phyloP scores from a whole-genome alignment of 1,140 invertebrate species.

The Monomorium pharaonis region DNA sequence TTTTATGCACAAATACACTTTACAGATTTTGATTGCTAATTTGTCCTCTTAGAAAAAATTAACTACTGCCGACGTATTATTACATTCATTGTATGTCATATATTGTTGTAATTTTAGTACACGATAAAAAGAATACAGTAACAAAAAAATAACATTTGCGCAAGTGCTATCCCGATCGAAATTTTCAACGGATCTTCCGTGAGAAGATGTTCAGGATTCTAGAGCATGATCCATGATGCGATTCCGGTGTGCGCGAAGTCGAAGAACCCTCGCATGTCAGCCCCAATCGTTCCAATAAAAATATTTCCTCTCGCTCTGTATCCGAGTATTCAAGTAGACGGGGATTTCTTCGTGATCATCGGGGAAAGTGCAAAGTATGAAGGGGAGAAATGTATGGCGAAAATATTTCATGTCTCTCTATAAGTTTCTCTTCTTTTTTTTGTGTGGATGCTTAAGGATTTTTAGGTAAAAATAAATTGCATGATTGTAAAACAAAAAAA shows the following conservation, averaged over 20 bases:
- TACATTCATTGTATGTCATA: background rate
- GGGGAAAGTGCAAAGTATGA: conserved; percentile 15
- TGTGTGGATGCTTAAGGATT: background rate
- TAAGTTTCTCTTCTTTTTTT: background rate
- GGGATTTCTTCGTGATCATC: conserved; percentile 43
- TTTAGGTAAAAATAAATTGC: conserved; percentile 4
- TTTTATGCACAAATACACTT: background rate
- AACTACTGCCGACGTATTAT: background rate
- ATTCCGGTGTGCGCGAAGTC: conserved; percentile 40
- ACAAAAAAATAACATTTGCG: background rate
- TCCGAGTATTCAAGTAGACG: conserved; percentile 41
- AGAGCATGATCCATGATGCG: conserved; percentile 46
- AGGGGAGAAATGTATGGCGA: conserved; percentile 22
- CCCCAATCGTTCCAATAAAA: conserved; percentile 71
- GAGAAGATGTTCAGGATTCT: conserved; percentile 40
- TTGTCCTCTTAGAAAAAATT: background rate
- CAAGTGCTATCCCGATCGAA: background rate
- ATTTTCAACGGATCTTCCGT: background rate
- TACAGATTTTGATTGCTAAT: background rate
- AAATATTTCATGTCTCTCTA: conserved; percentile 18
- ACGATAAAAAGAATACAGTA: background rate
- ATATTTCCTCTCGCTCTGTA: conserved; percentile 64
- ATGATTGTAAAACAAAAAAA: background rate
- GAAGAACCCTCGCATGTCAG: conserved; percentile 63
- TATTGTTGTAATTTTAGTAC: background rate